Evolutionary conservation across 2,888 invertebrate genomes (phyloP).

Genomic region (Lissocephala sabroskyi): DNA sequence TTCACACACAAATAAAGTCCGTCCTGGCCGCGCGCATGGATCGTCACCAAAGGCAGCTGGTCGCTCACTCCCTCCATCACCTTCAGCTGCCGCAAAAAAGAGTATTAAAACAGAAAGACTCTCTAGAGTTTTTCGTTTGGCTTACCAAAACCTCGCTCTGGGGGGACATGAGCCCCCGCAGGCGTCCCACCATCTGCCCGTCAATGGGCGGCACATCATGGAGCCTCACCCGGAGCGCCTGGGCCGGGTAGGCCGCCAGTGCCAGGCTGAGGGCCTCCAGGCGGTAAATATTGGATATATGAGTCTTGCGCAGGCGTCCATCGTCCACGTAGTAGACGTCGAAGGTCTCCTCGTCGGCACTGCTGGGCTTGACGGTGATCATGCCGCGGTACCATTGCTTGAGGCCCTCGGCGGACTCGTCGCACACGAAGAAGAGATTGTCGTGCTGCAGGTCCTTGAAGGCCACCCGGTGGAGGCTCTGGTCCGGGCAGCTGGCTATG

Average conservation of each 20-base stretch:
- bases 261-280: conserved; percentile 75
- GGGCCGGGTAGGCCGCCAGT: conserved; percentile 75
- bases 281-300: conserved; percentile 72
- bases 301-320: conserved; percentile 73
- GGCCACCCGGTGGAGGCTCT: conserved; percentile 62
- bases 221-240: conserved; percentile 76
- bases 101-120: background rate
- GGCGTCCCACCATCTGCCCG: conserved; percentile 74
- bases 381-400: conserved; percentile 73
- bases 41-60: conserved; percentile 75
- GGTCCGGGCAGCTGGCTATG: conserved; percentile 59
- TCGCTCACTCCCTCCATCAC: conserved; percentile 70
- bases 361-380: conserved; percentile 67
- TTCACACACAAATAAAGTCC: conserved; percentile 78
- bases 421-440: conserved; percentile 74
- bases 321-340: conserved; percentile 75
- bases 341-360: conserved; percentile 69
- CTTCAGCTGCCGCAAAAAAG: conserved; percentile 47
- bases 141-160: conserved; percentile 71
- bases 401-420: conserved; percentile 48
- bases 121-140: conserved; percentile 3
- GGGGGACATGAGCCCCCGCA: conserved; percentile 76
- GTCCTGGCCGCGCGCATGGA: conserved; percentile 78
- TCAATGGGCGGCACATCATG: conserved; percentile 74
- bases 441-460: conserved; percentile 64